These are phyloP conservation scores for Cantharis rufa DNA, from an alignment of 2,888 invertebrate species.

Conservation along the genomic window DNA sequence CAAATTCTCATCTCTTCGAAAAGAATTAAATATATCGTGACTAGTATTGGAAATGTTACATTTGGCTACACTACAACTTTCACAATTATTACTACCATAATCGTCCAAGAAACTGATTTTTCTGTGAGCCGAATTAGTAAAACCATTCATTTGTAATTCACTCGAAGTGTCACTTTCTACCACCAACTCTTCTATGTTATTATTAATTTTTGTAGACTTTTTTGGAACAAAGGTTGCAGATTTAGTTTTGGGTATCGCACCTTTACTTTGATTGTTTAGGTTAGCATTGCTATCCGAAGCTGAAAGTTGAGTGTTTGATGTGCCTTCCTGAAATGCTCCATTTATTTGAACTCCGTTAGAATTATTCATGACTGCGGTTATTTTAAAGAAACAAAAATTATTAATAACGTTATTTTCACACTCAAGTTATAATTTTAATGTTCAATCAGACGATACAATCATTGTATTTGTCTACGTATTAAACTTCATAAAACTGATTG, in stretches of 20 bases:
- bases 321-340: constrained; percentile 24
- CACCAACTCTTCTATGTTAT: constrained; percentile 42
- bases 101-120: constrained; percentile 15
- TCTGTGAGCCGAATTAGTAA: background rate
- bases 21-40: constrained; percentile 1
- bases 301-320: constrained; percentile 12
- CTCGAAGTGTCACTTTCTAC: background rate
- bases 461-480: background rate
- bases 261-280: constrained; percentile 41
- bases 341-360: constrained; percentile 30
- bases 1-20: constrained; percentile 7
- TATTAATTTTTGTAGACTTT: constrained; percentile 43
- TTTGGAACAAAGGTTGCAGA: constrained; percentile 31
- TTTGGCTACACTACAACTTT: constrained; percentile 14
- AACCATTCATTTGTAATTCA: background rate
- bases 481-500: background rate
- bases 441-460: background rate
- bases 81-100: constrained; percentile 8
- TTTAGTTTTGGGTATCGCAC: constrained; percentile 46
- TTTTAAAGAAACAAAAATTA: background rate
- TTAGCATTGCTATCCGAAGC: constrained; percentile 45
- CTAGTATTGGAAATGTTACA: constrained; percentile 6
- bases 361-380: constrained; percentile 31
- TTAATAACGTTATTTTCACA: background rate
- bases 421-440: background rate